A percentile compares a stretch with the other conserved stretches of the same genome.
phyloP scores from a whole-genome alignment of 2,113 vertebrate genomes.

The Entomyzon cyanotis region DNA sequence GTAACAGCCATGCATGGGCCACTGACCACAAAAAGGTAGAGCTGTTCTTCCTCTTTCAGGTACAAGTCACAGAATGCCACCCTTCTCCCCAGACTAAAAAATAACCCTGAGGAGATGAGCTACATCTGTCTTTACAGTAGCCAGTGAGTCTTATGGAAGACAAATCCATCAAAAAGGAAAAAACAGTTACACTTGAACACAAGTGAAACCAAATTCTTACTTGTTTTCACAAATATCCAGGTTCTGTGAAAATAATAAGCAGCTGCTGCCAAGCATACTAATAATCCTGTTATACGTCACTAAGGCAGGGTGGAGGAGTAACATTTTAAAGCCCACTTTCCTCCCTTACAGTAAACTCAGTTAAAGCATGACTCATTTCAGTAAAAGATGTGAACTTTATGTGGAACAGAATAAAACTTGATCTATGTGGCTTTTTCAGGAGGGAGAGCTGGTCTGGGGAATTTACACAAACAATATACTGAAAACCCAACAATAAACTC shows the following conservation, averaged over 20 bases:
- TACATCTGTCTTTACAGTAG: neutral
- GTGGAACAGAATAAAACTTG: slow-evolving; percentile 49
- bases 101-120: neutral
- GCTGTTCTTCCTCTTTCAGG: neutral
- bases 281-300: slow-evolving; percentile 43
- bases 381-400: slow-evolving; percentile 57
- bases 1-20: accelerated
- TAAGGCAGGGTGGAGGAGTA: slow-evolving; percentile 39
- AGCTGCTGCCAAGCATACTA: slow-evolving; percentile 52
- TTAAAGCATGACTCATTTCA: slow-evolving; percentile 55
- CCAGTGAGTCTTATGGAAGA: neutral
- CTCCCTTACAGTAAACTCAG: slow-evolving; percentile 48
- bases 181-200: neutral
- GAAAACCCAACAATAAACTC: slow-evolving; percentile 50
- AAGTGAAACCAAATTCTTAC: neutral
- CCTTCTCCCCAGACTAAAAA: neutral
- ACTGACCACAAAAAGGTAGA: neutral
- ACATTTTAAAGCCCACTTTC: slow-evolving; percentile 64
- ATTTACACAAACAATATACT: slow-evolving; percentile 47
- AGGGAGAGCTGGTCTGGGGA: slow-evolving; percentile 16
- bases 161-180: neutral
- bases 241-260: slow-evolving; percentile 41
- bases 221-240: slow-evolving; percentile 46
- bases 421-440: slow-evolving; percentile 20
- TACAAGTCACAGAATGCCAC: neutral